Evolutionary conservation across 2,113 vertebrate genomes (phyloP).

Genomic region (Elachura formosa): DNA sequence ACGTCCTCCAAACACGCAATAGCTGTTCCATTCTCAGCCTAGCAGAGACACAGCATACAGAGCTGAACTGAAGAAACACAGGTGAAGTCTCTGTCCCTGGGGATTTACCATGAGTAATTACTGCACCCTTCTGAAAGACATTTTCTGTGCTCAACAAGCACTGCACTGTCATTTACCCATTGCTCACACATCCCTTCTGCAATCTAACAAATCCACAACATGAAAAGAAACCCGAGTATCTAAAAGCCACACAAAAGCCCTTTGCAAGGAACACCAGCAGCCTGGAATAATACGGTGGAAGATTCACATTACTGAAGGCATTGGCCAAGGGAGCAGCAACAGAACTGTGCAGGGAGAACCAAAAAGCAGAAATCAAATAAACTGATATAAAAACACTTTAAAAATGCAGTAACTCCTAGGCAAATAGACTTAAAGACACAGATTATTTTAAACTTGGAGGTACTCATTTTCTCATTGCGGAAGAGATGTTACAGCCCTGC

Average conservation of each 20-base stretch:
- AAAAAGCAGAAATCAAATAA: not conserved
- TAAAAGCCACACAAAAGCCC: not conserved
- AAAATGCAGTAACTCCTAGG: not conserved
- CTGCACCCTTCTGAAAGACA: not conserved
- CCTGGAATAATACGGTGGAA: fast-evolving
- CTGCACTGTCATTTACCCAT: not conserved
- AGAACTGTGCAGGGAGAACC: not conserved
- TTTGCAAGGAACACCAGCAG: not conserved
- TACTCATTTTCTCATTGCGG: not conserved
- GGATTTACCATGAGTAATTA: not conserved
- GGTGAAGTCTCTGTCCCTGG: not conserved
- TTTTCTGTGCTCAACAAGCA: not conserved
- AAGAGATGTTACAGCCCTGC: not conserved
- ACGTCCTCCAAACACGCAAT: not conserved
- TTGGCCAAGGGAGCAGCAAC: not conserved
- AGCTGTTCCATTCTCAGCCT: not conserved
- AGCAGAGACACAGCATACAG: not conserved
- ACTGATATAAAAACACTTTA: fast-evolving
- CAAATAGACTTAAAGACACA: not conserved
- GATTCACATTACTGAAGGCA: not conserved
- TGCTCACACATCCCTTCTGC: not conserved
- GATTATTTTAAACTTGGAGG: not conserved
- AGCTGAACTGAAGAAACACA: not conserved
- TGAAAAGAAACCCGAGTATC: not conserved
- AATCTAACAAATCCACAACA: not conserved